Evolutionary conservation across 1,140 invertebrate genomes (phyloP), one percentile per base, ranked within the genome.

Genomic region (Ostrea denselamellosa): DNA sequence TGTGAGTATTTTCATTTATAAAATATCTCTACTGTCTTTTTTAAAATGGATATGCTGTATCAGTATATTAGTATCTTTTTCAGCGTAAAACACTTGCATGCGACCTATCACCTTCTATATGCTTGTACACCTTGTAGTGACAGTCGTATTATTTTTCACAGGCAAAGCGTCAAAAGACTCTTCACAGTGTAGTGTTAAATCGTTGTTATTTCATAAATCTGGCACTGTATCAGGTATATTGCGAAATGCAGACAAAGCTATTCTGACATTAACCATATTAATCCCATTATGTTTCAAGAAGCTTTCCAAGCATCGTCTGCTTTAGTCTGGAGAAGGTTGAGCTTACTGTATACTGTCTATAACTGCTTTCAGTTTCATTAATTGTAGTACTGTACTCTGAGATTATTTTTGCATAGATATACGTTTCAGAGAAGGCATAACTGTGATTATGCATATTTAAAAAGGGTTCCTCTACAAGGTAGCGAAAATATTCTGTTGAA

Each of bases 181-280:
- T 14, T 77, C 68, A 25, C 68, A 77, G 68, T 77, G 68, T 77
- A 77, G 68, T 28, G 68, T 77, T 17, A 77, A 34, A 77, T 77
- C 68, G 22, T 34, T 77, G 25, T 77, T 77, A 34, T 77, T 77
- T 77, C 68, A 77, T 34, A 77, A 77, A 77, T 77, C 68, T 77
- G 68, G 68, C 68, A 34, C 68, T 0, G 12, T 77, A 25, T 77
- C 68, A 77, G 68, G 68, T 77, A 77, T 34, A 77, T 19, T 2
- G 28, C 28, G 28, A 62, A n/a, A 17, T 62, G 56, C n/a, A 62
- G n/a, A 19, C n/a, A n/a, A 19, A 62, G 17, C 56, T 62, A 62
- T 12, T 19, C 17, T 62, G 12, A 3, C n/a, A 19, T 62, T 62
- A 62, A 62, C 56, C 56, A 62, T 19, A 62, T 62, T 62, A 62